These are phyloP conservation scores for Rhynchotus rufescens DNA, from an alignment of 2,797 vertebrate species.

Conservation along the genomic window DNA sequence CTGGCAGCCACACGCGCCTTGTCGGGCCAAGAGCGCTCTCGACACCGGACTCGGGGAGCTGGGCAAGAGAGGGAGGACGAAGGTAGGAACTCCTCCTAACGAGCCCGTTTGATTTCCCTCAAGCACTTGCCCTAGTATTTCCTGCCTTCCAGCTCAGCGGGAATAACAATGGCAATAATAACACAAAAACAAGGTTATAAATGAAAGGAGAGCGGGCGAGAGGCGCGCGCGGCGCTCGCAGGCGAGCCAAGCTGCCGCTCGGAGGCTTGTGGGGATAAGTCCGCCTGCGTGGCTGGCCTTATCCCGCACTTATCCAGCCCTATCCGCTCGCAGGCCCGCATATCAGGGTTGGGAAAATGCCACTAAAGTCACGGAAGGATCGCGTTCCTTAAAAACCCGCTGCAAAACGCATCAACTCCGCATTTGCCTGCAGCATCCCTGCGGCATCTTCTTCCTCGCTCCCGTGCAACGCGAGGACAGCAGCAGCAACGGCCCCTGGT, in stretches of 20 bases:
- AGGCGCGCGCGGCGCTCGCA: neutral
- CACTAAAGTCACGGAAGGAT: no score
- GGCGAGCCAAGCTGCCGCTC: neutral
- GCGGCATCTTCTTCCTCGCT: no score
- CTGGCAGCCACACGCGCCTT: slow-evolving; percentile 63
- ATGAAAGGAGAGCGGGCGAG: slow-evolving; percentile 29
- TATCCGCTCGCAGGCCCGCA: neutral
- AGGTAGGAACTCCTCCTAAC: slow-evolving; percentile 4
- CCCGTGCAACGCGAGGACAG: no score
- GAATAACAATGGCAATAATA: slow-evolving; percentile 38
- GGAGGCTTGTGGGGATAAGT: neutral
- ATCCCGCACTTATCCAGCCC: neutral
- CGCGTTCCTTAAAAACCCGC: no score
- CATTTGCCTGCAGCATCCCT: no score
- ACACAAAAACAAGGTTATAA: slow-evolving; percentile 28
- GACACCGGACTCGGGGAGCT: slow-evolving; percentile 11
- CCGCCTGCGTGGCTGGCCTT: neutral
- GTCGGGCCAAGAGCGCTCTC: slow-evolving; percentile 66
- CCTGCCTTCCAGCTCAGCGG: slow-evolving; percentile 35
- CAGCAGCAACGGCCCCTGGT: no score
- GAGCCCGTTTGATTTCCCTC: slow-evolving; percentile 41
- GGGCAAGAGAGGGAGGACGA: neutral
- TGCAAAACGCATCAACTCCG: no score
- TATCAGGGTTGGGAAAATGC: no score
- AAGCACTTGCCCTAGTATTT: neutral